Evolutionary conservation across 2,797 vertebrate genomes (phyloP).

Genomic region (Otus scops): DNA sequence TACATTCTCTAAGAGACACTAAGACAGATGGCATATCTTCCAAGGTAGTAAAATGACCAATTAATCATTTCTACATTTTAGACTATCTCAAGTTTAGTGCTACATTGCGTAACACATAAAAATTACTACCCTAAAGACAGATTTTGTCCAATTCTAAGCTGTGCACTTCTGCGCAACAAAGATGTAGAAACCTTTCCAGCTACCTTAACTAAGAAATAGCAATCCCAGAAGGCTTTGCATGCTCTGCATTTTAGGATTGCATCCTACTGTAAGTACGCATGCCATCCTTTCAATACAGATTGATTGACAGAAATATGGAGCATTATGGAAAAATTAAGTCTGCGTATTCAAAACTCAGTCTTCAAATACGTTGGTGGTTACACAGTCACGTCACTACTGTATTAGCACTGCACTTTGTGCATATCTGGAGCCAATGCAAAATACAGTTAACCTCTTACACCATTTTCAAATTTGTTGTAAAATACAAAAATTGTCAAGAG

Average conservation of each 20-base stretch:
- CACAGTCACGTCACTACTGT: neutral
- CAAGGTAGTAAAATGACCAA: neutral
- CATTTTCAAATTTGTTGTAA: neutral
- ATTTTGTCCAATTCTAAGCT: neutral
- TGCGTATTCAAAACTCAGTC: neutral
- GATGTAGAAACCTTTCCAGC: neutral
- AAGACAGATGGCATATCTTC: neutral
- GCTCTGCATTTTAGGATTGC: neutral
- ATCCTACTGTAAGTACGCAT: neutral
- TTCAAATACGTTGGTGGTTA: fast-evolving
- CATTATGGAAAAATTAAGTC: neutral
- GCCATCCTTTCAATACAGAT: neutral
- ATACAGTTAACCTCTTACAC: neutral
- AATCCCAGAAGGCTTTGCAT: neutral
- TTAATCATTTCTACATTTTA: neutral
- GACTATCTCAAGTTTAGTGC: neutral
- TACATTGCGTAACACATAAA: neutral
- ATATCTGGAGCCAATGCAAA: neutral
- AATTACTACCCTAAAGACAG: neutral
- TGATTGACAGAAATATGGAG: neutral
- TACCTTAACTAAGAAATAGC: neutral
- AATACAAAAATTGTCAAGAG: neutral
- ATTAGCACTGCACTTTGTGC: neutral
- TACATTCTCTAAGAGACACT: neutral
- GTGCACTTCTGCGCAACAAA: neutral